phyloP scores from a whole-genome alignment of 2,888 invertebrate species.

The Amiota minor region DNA sequence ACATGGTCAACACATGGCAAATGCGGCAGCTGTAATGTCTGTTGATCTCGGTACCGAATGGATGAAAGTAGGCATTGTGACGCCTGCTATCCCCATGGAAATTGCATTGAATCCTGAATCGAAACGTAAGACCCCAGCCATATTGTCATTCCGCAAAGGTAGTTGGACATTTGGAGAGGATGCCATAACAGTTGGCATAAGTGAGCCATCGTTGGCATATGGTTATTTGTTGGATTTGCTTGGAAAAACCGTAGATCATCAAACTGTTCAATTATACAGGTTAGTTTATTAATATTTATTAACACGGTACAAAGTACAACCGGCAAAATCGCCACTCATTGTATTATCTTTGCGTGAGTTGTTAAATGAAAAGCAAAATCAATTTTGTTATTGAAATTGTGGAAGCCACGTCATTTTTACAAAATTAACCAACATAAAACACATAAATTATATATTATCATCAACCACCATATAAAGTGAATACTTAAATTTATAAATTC shows the following conservation, averaged over 20 bases:
- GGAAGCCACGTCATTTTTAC: conserved; percentile 28
- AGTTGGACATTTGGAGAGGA: conserved; percentile 95
- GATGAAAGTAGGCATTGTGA: conserved; percentile 89
- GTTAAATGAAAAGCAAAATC: background rate
- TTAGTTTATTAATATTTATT: conserved; percentile 63
- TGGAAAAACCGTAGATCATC: conserved; percentile 93
- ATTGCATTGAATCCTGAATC: conserved; percentile 98
- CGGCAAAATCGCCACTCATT: no score
- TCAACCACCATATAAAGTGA: conserved; percentile 52
- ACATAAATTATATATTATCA: no score
- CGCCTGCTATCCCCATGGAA: conserved; percentile 99
- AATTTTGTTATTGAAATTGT: background rate
- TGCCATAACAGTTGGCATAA: conserved; percentile 87
- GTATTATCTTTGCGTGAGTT: background rate
- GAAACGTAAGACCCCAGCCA: conserved; percentile 94
- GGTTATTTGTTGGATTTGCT: conserved; percentile 91
- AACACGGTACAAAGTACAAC: no score
- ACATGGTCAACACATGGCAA: conserved; percentile 27
- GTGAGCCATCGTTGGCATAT: conserved; percentile 92
- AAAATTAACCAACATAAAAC: background rate
- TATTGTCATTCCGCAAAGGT: conserved; percentile 89
- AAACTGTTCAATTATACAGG: conserved; percentile 88
- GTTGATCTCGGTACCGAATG: conserved; percentile 98
- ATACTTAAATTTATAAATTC: background rate
- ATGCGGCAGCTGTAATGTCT: conserved; percentile 93